These are phyloP conservation scores for Acipenser oxyrinchus DNA, from an alignment of 2,797 vertebrate genomes.

Conservation along the genomic window DNA sequence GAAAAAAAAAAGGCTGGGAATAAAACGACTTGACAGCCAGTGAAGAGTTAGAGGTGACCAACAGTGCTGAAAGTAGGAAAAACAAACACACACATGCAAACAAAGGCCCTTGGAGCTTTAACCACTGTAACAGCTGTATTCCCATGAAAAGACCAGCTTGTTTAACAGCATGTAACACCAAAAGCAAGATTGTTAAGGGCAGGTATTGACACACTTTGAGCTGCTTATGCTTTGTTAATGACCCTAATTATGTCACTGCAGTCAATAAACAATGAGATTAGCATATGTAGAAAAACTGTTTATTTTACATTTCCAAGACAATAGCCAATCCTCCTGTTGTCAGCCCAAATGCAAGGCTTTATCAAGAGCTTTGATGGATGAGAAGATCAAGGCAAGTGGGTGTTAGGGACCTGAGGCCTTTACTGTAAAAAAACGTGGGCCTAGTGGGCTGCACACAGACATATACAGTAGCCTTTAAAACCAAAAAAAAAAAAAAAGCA, in stretches of 20 bases:
- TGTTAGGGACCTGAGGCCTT: constrained; percentile 22
- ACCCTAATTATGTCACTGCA: constrained; percentile 47
- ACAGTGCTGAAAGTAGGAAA: constrained; percentile 45
- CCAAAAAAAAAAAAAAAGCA: too few relatives aligned
- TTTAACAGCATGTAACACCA: constrained; percentile 58
- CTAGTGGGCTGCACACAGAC: background rate
- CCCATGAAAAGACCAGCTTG: constrained; percentile 54
- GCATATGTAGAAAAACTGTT: constrained; percentile 49
- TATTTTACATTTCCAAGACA: constrained; percentile 50
- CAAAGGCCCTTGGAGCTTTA: constrained; percentile 50
- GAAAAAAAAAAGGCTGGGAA: constrained; percentile 26
- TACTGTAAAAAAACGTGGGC: background rate
- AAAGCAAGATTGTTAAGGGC: constrained; percentile 50
- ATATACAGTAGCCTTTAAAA: too few relatives aligned
- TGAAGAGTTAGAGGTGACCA: constrained; percentile 52
- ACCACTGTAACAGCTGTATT: constrained; percentile 62
- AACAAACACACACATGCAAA: constrained; percentile 55
- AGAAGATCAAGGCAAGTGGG: constrained; percentile 16
- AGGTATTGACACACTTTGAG: constrained; percentile 68
- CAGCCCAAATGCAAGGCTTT: constrained; percentile 21
- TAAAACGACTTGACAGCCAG: constrained; percentile 32
- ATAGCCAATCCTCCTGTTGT: constrained; percentile 33
- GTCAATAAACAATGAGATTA: constrained; percentile 50
- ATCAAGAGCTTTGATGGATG: constrained; percentile 30
- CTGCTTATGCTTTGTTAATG: constrained; percentile 65